Evolutionary conservation across 2,113 vertebrate genomes (phyloP), one percentile per base, ranked within the genome.

Genomic region (Anser cygnoides): DNA sequence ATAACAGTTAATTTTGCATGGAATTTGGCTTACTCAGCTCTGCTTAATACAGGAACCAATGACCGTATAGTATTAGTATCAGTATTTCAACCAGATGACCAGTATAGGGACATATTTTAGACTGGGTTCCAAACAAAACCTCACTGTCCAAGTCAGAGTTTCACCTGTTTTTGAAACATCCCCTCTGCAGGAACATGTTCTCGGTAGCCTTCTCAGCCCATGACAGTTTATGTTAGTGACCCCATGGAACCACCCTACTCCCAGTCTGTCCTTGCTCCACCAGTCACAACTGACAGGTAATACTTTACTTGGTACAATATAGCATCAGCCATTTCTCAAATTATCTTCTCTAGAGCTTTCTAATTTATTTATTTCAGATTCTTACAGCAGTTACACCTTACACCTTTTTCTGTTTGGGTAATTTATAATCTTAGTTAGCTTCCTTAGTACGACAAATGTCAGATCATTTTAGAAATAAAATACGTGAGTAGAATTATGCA

Each of bases 391-490:
- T 35, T 52, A 20, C 29, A 52, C 13, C 79, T 46, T 49, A 68
- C 22, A 35, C 25, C 37, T 29, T 63, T 50, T 16, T 50, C 29
- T 28, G 6, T 52, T 84, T 31, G 50, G 0, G 0, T 35, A 80
- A 89, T 58, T 90, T 89, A 78, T 39, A 50, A 52, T 59, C 21
- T 62, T 55, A 68, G 52, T 81, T 71, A 58, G 44, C 20, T 87
- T 80, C 41, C 66, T 76, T 35, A 71, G 28, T 71, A 81, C 90
- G n/a, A 74, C n/a, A 91, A 79, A 52, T 59, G 41, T 10, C 78
- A 89, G 23, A 41, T 23, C 68, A 90, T 67, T 54, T 46, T 89
- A 89, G 88, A 52, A 82, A 75, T 61, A 62, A 95, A 92, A 84
- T 29, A 63, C 52, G 54, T 37, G 18, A 90, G 12, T 15, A 41